These are phyloP conservation scores for Murina feae DNA, from an alignment of 2,113 vertebrate species.

Conservation along the genomic window DNA sequence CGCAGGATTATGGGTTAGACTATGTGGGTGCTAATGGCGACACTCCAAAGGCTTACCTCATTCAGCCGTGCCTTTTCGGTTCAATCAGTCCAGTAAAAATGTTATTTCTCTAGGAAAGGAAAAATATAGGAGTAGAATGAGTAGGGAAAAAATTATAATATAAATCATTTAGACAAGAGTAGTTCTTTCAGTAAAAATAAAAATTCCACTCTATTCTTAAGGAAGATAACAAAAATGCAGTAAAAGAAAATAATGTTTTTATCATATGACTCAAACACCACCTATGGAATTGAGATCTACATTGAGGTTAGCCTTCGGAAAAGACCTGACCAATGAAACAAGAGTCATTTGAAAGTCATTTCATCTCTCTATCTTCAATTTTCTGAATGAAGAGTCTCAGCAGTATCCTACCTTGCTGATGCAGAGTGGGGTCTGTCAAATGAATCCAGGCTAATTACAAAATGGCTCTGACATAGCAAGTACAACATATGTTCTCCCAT, in stretches of 20 bases:
- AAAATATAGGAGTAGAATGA: not conserved
- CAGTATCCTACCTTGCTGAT: not conserved
- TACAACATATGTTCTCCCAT: not conserved
- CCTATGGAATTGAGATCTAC: not conserved
- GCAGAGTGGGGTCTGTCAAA: not conserved
- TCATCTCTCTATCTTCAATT: slow-evolving; percentile 35
- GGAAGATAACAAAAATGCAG: not conserved
- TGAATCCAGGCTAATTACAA: slow-evolving; percentile 38
- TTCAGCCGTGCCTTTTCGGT: not conserved
- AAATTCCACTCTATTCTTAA: not conserved
- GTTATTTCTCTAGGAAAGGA: slow-evolving; percentile 35
- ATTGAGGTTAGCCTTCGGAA: not conserved
- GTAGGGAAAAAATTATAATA: not conserved
- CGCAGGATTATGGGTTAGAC: not conserved
- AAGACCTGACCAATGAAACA: not conserved
- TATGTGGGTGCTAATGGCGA: not conserved
- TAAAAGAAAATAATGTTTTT: not conserved
- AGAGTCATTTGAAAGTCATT: not conserved
- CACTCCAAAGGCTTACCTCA: slow-evolving; percentile 67
- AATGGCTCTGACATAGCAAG: not conserved
- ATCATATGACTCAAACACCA: not conserved
- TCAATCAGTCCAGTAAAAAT: slow-evolving; percentile 29
- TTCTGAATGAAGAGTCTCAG: not conserved
- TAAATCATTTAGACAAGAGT: not conserved
- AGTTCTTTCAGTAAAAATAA: not conserved